Percentiles rank a stretch among this genome's conserved stretches.
Conservation (phyloP, 1,140 invertebrate species). For the Zaprionus nigranus region DNA sequence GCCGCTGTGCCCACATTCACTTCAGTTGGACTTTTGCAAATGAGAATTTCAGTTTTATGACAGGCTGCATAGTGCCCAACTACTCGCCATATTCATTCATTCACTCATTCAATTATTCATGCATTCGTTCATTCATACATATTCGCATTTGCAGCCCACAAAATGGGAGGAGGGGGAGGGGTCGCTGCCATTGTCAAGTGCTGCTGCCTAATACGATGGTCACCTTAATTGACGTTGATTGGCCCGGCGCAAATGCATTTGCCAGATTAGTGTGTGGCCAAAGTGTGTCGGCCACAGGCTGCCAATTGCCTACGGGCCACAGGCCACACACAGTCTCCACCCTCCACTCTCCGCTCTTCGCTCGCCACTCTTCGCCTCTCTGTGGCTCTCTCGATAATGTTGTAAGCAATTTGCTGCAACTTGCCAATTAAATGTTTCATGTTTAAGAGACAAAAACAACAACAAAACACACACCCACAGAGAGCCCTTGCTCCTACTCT, state of each 20-base stretch:
- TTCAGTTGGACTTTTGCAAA: slow-evolving; percentile 52
- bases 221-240: slow-evolving; percentile 47
- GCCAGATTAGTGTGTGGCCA: slow-evolving; percentile 54
- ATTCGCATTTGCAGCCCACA: slow-evolving; percentile 7
- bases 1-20: slow-evolving; percentile 6
- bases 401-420: slow-evolving; percentile 43
- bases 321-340: neutral
- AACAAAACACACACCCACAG: slow-evolving; percentile 1
- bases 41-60: slow-evolving; percentile 73
- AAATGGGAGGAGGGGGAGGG: no score
- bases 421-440: slow-evolving; percentile 65
- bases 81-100: neutral
- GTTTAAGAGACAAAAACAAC: slow-evolving; percentile 35
- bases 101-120: slow-evolving; percentile 28
- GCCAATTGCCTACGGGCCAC: slow-evolving; percentile 9
- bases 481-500: neutral
- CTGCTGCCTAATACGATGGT: slow-evolving; percentile 14
- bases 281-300: slow-evolving; percentile 19
- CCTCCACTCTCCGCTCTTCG: neutral
- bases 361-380: neutral
- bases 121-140: slow-evolving; percentile 23
- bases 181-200: neutral
- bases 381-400: slow-evolving; percentile 30
- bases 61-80: slow-evolving; percentile 29
- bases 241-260: slow-evolving; percentile 42